Evolutionary conservation across 2,888 invertebrate genomes (phyloP), one percentile per base, ranked within the genome.

Genomic region (Xanthia icteritia): DNA sequence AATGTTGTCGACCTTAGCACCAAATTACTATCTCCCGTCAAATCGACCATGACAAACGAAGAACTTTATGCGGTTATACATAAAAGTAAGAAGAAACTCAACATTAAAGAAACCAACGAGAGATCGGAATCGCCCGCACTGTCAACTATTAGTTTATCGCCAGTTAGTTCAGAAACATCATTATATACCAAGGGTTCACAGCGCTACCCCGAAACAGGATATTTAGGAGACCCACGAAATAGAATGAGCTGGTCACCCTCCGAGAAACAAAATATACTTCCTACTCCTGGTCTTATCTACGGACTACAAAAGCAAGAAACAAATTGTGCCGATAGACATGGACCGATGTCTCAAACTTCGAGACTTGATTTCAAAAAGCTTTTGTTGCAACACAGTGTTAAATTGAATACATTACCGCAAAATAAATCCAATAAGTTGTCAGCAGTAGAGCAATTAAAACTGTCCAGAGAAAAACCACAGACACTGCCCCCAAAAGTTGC

Each of bases 301-400:
- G 91, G 90, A 76, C 65, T 86, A 67, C 94, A 92, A 83, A 96
- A 95, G 83, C 93, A 92, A 86, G 96, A 95, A 73, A 94, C 94
- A 8, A 95, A 94, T 4, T 98, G 98, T 87, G 97, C 97, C 11
- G 98, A 98, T 92, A 96, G 97, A 83, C 97, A 97, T 88, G 97
- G 97, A 0, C 96, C 97, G 3, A 86, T 94, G 66, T 97, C 97
- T 78, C 98, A 98, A 90, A 99, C 98, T 0, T 98, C 98, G 3
- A 97, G 98, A 81, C 96, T 98, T 91, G 98, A 99, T 94, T 99
- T 99, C 92, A 99, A 99, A 92, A 97, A 98, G 90, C 95, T 98
- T 23, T 95, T 98, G 42, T 95, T 98, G 56, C 98, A 98, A 89
- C 98, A 98, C 89, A 98, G 98, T 87, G 97, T 97, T 2, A 98